Percentiles rank a stretch among this genome's conserved stretches.
phyloP scores from a whole-genome alignment of 2,797 vertebrate genomes.

The Capromys pilorides region DNA sequence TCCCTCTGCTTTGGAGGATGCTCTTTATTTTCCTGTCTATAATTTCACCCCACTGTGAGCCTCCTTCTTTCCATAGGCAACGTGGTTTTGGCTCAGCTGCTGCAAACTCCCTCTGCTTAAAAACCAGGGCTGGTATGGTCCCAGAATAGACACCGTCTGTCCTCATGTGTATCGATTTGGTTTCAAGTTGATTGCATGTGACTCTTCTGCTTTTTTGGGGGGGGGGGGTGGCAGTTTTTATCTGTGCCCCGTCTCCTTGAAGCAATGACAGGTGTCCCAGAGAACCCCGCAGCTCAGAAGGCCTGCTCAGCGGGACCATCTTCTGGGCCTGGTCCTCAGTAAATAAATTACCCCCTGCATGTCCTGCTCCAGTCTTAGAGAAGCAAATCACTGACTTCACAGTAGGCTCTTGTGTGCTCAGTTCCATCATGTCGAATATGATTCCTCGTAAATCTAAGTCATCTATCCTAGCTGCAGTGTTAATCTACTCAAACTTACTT shows the following conservation, averaged over 20 bases:
- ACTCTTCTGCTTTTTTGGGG: background rate
- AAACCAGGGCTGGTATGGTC: background rate
- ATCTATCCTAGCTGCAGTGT: rapidly evolving
- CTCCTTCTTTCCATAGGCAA: background rate
- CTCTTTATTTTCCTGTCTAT: background rate
- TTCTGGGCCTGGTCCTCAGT: conserved; percentile 55
- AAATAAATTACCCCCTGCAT: background rate
- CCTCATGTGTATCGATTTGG: background rate
- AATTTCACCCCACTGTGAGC: background rate
- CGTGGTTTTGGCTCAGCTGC: background rate
- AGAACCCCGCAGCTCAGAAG: rapidly evolving
- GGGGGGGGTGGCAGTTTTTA: background rate
- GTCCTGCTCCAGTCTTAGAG: background rate
- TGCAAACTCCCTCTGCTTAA: background rate
- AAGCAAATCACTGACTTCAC: conserved; percentile 5
- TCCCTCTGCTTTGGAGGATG: background rate
- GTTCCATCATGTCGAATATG: background rate
- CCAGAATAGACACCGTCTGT: conserved; percentile 54
- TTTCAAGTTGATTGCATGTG: background rate
- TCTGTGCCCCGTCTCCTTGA: background rate
- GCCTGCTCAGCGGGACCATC: conserved; percentile 10
- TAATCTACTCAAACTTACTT: conserved; percentile 64
- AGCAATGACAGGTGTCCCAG: background rate
- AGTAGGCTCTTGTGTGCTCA: conserved; percentile 17
- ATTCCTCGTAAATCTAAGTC: conserved; percentile 12